Evolutionary conservation across 2,797 vertebrate species (phyloP).

Genomic region (Echeneis naucrates): DNA sequence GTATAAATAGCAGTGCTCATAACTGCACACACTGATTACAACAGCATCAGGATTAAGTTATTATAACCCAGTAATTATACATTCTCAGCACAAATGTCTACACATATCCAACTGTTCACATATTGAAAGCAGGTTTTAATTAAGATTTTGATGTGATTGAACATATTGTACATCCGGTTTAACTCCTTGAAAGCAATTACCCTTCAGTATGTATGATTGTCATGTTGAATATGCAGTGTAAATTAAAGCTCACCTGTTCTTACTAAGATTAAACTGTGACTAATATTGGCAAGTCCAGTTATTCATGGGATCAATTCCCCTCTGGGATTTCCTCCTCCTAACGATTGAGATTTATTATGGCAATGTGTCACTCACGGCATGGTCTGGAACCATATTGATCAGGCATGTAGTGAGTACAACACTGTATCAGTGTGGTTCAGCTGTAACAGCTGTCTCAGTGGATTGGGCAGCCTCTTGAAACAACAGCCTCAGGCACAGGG

Average conservation of each 20-base stretch:
- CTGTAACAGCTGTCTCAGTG: slow-evolving; percentile 44
- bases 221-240: slow-evolving; percentile 13
- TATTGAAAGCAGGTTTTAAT: slow-evolving; percentile 16
- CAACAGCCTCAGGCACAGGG: slow-evolving; percentile 49
- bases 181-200: slow-evolving; percentile 5
- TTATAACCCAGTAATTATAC: slow-evolving; percentile 46
- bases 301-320: slow-evolving; percentile 18
- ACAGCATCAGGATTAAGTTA: slow-evolving; percentile 48
- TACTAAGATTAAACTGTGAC: slow-evolving; percentile 21
- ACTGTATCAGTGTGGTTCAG: slow-evolving; percentile 28
- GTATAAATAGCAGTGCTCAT: slow-evolving; percentile 5
- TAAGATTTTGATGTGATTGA: slow-evolving; percentile 15
- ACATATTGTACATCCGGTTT: slow-evolving; percentile 11
- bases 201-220: slow-evolving; percentile 7
- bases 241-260: slow-evolving; percentile 18
- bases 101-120: slow-evolving; percentile 1
- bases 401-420: slow-evolving; percentile 37
- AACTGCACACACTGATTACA: slow-evolving; percentile 15
- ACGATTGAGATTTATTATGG: slow-evolving; percentile 23
- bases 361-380: slow-evolving; percentile 16
- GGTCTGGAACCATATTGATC: slow-evolving; percentile 48
- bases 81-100: slow-evolving; percentile 10
- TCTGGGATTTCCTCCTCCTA: slow-evolving; percentile 12
- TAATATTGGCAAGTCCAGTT: slow-evolving; percentile 24
- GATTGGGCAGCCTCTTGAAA: slow-evolving; percentile 46